Evolutionary conservation across 2,888 invertebrate species (phyloP).

Genomic region (Platycheirus rosarum): DNA sequence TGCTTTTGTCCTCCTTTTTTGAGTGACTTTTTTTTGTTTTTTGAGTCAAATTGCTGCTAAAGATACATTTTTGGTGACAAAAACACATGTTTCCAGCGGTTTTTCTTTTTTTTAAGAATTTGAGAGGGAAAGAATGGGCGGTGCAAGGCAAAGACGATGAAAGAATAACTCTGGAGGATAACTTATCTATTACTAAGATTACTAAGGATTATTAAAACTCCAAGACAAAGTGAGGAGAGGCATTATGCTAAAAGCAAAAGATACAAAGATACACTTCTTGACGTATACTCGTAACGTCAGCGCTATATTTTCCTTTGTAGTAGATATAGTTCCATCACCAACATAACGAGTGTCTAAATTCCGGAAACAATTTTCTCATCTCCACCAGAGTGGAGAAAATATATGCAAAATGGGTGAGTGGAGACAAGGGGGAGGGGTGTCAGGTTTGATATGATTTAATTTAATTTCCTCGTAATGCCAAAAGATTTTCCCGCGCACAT

Average conservation of each 20-base stretch:
- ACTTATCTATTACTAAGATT: conserved; percentile 11
- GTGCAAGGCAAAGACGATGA: conserved; percentile 1
- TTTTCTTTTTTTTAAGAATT: too few relatives aligned
- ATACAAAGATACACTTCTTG: conserved; percentile 4
- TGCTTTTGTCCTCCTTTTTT: too few relatives aligned
- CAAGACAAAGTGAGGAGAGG: neutral
- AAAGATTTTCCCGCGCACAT: conserved; percentile 13
- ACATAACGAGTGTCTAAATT: neutral
- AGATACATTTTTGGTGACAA: too few relatives aligned
- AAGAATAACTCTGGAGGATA: conserved; percentile 8
- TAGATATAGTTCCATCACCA: neutral
- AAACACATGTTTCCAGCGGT: too few relatives aligned
- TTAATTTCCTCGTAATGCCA: neutral
- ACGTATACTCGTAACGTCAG: conserved; percentile 3
- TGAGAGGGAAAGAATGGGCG: too few relatives aligned
- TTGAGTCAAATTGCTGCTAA: too few relatives aligned
- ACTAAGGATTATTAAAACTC: conserved; percentile 17
- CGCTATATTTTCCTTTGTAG: neutral
- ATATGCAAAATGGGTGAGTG: too few relatives aligned
- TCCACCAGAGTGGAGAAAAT: neutral
- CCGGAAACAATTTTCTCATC: conserved; percentile 22
- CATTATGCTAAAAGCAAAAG: neutral
- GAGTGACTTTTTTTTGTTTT: too few relatives aligned
- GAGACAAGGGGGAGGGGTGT: neutral
- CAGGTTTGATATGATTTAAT: conserved; percentile 3